phyloP scores from a whole-genome alignment of 2,888 invertebrate genomes.

The Drosophila yooni region DNA sequence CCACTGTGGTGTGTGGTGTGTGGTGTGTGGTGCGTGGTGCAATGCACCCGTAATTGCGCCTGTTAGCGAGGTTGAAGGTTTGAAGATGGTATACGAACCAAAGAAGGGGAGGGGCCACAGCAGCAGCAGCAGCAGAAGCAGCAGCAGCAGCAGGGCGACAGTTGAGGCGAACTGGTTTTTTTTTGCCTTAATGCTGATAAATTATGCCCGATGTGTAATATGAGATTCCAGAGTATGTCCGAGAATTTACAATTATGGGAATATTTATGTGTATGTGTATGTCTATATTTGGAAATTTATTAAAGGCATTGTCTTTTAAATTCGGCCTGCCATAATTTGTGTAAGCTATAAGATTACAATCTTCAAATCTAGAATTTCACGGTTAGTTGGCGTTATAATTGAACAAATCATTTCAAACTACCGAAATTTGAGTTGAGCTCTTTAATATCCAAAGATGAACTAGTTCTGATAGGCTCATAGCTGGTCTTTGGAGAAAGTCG shows the following conservation, averaged over 20 bases:
- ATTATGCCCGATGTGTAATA: conserved; percentile 62
- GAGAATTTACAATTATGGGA: conserved; percentile 47
- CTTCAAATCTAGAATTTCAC: conserved; percentile 25
- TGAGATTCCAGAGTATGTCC: conserved; percentile 35
- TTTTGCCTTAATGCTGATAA: conserved; percentile 63
- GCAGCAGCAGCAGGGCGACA: conserved; percentile 11
- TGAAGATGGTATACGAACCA: conserved; percentile 14
- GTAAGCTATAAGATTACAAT: conserved; percentile 37
- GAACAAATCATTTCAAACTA: conserved; percentile 25
- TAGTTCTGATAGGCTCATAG: conserved; percentile 16
- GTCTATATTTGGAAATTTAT: conserved; percentile 17
- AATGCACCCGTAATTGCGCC: conserved; percentile 62
- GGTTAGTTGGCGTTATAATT: conserved; percentile 24
- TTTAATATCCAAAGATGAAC: conserved; percentile 11
- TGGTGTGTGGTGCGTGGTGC: conserved; percentile 56
- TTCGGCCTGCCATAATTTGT: conserved; percentile 29
- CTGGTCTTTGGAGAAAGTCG: conserved; percentile 8
- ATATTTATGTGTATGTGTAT: conserved; percentile 14
- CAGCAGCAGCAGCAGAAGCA: neutral
- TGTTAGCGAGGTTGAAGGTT: conserved; percentile 27
- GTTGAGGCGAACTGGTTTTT: conserved; percentile 64
- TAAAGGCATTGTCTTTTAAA: conserved; percentile 26
- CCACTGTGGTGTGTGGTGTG: conserved; percentile 59
- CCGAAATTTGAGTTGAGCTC: conserved; percentile 26
- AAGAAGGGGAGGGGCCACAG: neutral